These are phyloP conservation scores for Eubucco bourcierii DNA, from an alignment of 2,113 vertebrate genomes.

Conservation along the genomic window DNA sequence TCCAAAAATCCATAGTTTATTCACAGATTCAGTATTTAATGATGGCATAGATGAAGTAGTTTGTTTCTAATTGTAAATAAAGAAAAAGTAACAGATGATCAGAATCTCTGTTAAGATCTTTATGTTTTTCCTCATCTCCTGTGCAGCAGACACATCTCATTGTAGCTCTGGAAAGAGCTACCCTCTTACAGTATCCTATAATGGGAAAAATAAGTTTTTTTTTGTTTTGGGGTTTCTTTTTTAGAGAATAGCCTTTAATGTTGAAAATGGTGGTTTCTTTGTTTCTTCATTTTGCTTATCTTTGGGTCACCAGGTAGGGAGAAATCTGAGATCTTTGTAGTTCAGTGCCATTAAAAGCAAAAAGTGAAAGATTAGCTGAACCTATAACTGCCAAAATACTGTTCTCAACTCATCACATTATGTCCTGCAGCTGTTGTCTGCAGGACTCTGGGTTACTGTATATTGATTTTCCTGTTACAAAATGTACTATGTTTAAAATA, in stretches of 20 bases:
- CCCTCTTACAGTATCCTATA: background rate
- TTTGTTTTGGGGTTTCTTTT: background rate
- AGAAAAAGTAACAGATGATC: background rate
- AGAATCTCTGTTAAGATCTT: background rate
- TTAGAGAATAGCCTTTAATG: background rate
- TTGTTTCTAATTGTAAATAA: background rate
- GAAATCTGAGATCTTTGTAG: background rate
- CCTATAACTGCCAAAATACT: constrained; percentile 17
- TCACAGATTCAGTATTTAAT: background rate
- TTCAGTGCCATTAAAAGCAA: background rate
- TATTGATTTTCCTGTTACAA: constrained; percentile 56
- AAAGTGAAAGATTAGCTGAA: background rate
- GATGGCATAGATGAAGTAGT: background rate
- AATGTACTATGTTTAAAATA: constrained; percentile 53
- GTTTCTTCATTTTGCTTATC: background rate
- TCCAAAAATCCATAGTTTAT: background rate
- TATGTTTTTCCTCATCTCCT: background rate
- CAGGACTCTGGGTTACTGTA: background rate
- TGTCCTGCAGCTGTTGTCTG: constrained; percentile 44
- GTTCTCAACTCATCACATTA: constrained; percentile 12
- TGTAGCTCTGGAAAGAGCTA: background rate
- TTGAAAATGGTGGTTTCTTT: background rate
- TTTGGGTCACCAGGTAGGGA: background rate
- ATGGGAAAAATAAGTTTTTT: background rate
- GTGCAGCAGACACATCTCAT: background rate